Conservation (phyloP, 2,797 vertebrate species). For the Myotis daubentonii region DNA sequence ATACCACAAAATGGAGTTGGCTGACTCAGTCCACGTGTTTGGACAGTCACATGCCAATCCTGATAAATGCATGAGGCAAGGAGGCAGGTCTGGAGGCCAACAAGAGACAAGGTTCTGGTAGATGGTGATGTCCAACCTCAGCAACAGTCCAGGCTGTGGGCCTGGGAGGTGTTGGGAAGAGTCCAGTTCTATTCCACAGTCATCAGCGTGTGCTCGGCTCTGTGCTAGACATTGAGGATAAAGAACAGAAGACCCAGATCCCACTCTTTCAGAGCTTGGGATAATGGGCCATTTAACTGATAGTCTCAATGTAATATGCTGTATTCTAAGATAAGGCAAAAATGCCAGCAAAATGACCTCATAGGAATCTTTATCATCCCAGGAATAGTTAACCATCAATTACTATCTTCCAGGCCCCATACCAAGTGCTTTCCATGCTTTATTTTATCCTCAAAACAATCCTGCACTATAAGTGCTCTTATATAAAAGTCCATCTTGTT, state of each 20-base stretch:
- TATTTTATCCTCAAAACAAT: not conserved
- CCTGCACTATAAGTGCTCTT: not conserved
- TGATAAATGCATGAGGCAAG: not conserved
- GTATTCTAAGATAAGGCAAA: not conserved
- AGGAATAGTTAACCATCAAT: not conserved
- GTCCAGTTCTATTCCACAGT: not conserved
- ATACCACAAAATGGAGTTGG: not conserved
- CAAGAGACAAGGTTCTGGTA: not conserved
- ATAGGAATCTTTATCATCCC: not conserved
- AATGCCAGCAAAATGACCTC: not conserved
- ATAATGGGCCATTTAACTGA: not conserved
- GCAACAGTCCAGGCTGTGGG: not conserved
- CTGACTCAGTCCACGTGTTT: rapidly evolving
- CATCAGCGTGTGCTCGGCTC: not conserved
- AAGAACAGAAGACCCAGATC: not conserved
- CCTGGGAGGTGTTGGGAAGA: not conserved
- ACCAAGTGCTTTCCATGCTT: not conserved
- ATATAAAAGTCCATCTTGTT: not conserved
- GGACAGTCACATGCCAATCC: not conserved
- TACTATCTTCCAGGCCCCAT: not conserved
- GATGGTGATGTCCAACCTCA: not conserved
- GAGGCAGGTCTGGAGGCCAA: not conserved
- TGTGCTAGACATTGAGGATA: not conserved
- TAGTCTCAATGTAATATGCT: not conserved
- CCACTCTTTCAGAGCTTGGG: not conserved